phyloP scores from a whole-genome alignment of 2,113 vertebrate species.

The Hippocampus comes region DNA sequence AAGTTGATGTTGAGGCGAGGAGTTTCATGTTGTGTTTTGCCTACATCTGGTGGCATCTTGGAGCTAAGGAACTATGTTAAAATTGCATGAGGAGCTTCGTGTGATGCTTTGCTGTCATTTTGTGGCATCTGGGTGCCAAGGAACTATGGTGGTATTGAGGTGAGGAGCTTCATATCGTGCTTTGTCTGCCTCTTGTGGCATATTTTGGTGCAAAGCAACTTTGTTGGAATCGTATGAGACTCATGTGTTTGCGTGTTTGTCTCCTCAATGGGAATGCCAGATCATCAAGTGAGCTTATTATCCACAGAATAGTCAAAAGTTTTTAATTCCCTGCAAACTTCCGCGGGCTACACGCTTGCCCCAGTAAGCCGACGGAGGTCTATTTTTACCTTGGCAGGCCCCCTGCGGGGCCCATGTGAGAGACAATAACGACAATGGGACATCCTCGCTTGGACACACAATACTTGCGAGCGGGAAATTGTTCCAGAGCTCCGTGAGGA shows the following conservation, averaged over 20 bases:
- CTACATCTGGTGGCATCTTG: no score
- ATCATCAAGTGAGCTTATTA: slow-evolving; percentile 6
- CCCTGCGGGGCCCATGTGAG: slow-evolving; percentile 16
- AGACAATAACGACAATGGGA: slow-evolving; percentile 39
- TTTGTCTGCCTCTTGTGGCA: no score
- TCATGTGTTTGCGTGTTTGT: not conserved
- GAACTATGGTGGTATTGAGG: no score
- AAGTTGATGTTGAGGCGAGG: no score
- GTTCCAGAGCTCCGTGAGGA: slow-evolving; percentile 16
- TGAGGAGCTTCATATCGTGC: no score
- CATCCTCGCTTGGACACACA: slow-evolving; percentile 8
- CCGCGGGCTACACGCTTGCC: slow-evolving; percentile 25
- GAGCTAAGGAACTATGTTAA: no score
- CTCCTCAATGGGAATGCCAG: not conserved
- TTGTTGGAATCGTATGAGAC: not conserved
- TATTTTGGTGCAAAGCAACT: not conserved
- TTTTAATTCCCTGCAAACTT: slow-evolving; percentile 9
- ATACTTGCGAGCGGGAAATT: not conserved
- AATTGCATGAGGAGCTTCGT: no score
- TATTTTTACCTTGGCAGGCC: slow-evolving; percentile 39
- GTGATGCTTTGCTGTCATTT: not conserved
- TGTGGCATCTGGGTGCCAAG: not conserved
- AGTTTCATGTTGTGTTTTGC: no score
- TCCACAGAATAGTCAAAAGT: slow-evolving; percentile 24
- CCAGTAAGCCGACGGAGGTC: slow-evolving; percentile 35